phyloP scores from a whole-genome alignment of 2,888 invertebrate species.

The Fissipunctia ypsillon region DNA sequence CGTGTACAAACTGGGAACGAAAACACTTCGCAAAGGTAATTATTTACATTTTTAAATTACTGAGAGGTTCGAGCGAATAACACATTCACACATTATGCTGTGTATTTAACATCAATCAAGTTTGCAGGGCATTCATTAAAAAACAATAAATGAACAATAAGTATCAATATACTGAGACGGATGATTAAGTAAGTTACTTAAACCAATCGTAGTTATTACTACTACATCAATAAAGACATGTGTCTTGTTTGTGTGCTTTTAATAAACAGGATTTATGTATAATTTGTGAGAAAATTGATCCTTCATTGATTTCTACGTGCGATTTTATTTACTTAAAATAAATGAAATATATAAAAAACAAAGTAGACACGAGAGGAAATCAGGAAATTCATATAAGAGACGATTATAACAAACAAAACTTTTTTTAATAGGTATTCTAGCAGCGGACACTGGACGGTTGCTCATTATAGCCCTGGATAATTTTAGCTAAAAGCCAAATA shows the following conservation, averaged over 20 bases:
- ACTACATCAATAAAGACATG: background rate
- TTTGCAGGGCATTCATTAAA: slow-evolving; percentile 64
- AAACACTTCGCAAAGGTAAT: slow-evolving; percentile 40
- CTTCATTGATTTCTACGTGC: no score
- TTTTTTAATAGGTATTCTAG: no score
- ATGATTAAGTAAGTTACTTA: slow-evolving; percentile 30
- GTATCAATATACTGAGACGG: slow-evolving; percentile 40
- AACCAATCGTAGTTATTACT: background rate
- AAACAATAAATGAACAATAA: slow-evolving; percentile 69
- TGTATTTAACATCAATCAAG: slow-evolving; percentile 68
- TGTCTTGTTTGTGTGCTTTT: background rate
- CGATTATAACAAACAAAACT: background rate
- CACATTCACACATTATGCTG: slow-evolving; percentile 66
- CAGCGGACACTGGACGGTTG: background rate
- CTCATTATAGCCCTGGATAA: no score
- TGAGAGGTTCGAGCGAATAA: slow-evolving; percentile 39
- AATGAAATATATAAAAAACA: background rate
- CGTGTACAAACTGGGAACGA: slow-evolving; percentile 25
- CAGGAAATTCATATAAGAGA: no score
- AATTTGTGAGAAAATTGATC: background rate
- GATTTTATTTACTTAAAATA: background rate
- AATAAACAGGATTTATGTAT: background rate
- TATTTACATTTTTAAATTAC: slow-evolving; percentile 54
- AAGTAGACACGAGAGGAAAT: background rate
- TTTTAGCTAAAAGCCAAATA: no score